phyloP scores from a whole-genome alignment of 2,797 vertebrate species.

The Perodicticus potto region DNA sequence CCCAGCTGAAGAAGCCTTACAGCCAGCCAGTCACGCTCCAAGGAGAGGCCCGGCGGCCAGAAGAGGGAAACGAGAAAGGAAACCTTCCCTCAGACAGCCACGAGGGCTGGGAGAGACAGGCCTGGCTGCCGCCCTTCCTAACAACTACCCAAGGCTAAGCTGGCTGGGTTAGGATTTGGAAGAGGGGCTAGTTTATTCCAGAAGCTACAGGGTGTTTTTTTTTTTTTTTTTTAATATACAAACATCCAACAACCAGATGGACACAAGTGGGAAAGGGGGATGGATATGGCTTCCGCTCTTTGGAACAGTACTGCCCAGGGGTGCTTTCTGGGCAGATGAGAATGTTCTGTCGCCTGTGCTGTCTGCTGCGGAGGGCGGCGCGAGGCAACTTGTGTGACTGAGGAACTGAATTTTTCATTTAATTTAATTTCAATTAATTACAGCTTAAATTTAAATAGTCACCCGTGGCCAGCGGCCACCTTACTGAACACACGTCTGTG shows the following conservation, averaged over 20 bases:
- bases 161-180: not conserved
- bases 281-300: not conserved
- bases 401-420: not conserved
- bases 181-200: not conserved
- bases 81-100: not conserved
- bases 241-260: accelerated
- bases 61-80: conserved; percentile 23
- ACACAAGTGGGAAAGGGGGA: not conserved
- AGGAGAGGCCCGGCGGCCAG: not conserved
- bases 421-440: not conserved
- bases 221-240: not conserved
- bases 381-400: not conserved
- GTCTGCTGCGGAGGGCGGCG: not conserved
- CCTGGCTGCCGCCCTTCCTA: accelerated
- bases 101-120: not conserved
- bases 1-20: not conserved
- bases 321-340: not conserved
- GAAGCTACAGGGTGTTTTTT: not conserved
- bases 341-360: not conserved
- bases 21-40: not conserved
- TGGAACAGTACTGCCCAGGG: not conserved
- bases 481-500: not conserved
- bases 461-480: not conserved
- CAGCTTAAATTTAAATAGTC: not conserved
- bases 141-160: not conserved